A percentile compares a stretch with the other conserved stretches of the same genome.
These are phyloP conservation scores for Corynorhinus townsendii DNA, from an alignment of 2,113 vertebrate species.

Conservation along the genomic window DNA sequence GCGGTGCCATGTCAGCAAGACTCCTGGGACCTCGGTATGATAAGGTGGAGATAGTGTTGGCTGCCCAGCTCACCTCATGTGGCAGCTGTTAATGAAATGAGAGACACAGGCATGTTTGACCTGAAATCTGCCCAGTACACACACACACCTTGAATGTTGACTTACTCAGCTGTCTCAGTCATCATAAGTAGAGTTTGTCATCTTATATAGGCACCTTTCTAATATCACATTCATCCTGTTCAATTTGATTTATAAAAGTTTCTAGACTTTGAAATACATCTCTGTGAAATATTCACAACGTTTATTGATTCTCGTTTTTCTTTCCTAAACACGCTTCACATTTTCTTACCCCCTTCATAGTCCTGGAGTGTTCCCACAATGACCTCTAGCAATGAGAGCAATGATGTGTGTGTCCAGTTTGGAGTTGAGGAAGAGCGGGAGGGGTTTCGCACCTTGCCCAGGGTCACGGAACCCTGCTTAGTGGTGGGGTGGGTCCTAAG, in stretches of 20 bases:
- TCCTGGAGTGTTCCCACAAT: neutral
- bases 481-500: neutral
- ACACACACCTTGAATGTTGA: neutral
- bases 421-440: neutral
- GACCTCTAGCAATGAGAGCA: neutral
- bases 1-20: neutral
- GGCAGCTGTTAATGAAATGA: neutral
- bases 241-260: neutral
- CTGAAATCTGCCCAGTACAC: neutral
- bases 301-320: neutral
- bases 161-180: neutral
- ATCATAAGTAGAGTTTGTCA: neutral
- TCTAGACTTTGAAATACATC: constrained; percentile 17
- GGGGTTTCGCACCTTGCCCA: neutral
- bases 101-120: neutral
- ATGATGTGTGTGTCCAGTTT: neutral
- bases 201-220: neutral
- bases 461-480: rapidly evolving
- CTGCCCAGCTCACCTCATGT: rapidly evolving
- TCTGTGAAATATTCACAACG: neutral
- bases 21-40: neutral
- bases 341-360: neutral
- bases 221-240: neutral
- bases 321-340: neutral
- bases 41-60: neutral